Conservation (phyloP, 2,797 vertebrate genomes). For the Hemitrygon akajei region DNA sequence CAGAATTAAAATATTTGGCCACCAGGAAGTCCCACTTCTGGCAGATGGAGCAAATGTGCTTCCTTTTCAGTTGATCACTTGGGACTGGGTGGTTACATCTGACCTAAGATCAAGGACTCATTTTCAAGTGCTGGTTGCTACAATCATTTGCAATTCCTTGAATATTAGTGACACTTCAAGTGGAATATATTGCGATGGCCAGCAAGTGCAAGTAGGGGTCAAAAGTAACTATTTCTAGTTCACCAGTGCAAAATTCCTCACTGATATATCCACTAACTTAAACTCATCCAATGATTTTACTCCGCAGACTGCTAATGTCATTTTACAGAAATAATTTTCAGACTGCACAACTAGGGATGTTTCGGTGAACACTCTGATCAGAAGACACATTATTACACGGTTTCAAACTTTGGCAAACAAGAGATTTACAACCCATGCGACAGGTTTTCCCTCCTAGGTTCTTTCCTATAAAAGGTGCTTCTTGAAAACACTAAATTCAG, state of each 20-base stretch:
- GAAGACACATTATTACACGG: not conserved
- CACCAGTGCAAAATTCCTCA: not conserved
- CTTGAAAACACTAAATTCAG: not conserved
- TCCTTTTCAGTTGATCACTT: constrained; percentile 4
- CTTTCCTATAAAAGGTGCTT: not conserved
- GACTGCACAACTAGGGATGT: not conserved
- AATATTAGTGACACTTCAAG: not conserved
- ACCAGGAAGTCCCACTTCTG: no score
- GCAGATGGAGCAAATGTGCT: no score
- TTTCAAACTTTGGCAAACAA: not conserved
- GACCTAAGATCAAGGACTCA: constrained; percentile 9
- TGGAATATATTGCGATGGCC: not conserved
- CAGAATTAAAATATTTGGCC: no score
- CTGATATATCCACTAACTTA: not conserved
- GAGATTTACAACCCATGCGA: not conserved
- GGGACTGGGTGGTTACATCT: not conserved
- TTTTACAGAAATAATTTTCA: not conserved
- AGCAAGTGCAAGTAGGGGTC: not conserved
- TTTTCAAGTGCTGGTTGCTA: not conserved
- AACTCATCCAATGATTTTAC: not conserved
- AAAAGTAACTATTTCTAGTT: not conserved
- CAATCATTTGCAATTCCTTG: not conserved
- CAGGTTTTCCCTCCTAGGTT: not conserved
- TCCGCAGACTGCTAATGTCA: not conserved
- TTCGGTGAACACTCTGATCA: not conserved